Conservation (phyloP, 2,797 vertebrate species). For the Echiichthys vipera region DNA sequence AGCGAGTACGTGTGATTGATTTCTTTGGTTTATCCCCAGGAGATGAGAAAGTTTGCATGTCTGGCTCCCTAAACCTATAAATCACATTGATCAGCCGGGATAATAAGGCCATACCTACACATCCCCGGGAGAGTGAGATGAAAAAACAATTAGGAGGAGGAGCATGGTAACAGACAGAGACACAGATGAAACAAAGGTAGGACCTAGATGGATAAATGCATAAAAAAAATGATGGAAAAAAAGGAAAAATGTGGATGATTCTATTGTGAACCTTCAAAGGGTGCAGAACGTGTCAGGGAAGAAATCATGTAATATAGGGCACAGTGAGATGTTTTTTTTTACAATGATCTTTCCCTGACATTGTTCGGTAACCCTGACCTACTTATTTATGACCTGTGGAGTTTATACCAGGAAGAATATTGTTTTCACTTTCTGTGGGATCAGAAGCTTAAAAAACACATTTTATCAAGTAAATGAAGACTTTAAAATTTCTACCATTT, state of each 20-base stretch:
- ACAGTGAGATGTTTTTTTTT: not conserved
- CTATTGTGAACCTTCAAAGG: conserved; percentile 20
- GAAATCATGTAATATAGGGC: conserved; percentile 31
- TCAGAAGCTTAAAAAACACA: too few relatives aligned
- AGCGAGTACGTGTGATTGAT: conserved; percentile 61
- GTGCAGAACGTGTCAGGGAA: conserved; percentile 13
- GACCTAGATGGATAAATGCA: conserved; percentile 16
- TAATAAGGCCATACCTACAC: conserved; percentile 69
- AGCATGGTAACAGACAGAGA: conserved; percentile 31
- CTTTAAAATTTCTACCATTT: too few relatives aligned
- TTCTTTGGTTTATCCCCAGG: conserved; percentile 64
- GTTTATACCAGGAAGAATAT: too few relatives aligned
- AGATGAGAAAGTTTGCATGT: conserved; percentile 76
- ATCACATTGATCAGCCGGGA: conserved; percentile 72
- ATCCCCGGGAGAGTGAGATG: conserved; percentile 59
- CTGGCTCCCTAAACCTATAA: conserved; percentile 72
- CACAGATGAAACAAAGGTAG: conserved; percentile 18
- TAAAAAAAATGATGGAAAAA: conserved; percentile 5
- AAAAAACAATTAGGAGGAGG: conserved; percentile 74
- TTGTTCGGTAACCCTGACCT: conserved; percentile 10
- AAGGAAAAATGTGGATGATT: conserved; percentile 18
- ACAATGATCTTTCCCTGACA: conserved; percentile 2
- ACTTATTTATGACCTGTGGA: too few relatives aligned
- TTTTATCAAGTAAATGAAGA: too few relatives aligned
- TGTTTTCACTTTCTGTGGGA: too few relatives aligned